These are phyloP conservation scores for Beroe ovata DNA, from an alignment of 37 sponge, comb jelly and placozoan species.

Conservation along the genomic window DNA sequence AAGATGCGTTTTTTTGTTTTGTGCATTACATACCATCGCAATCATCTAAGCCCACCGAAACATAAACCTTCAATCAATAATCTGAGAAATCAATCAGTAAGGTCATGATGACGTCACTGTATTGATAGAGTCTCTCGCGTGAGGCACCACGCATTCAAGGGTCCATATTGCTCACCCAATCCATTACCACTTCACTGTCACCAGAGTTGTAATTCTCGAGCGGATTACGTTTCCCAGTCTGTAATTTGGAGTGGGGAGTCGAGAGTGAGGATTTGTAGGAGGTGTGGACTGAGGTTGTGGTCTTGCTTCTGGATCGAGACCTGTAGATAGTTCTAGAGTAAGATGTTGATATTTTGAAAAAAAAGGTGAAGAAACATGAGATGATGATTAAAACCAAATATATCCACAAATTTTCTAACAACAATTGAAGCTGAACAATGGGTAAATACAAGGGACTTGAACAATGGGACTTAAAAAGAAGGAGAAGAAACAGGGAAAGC, in stretches of 20 bases:
- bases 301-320: conserved; percentile 15
- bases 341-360: neutral
- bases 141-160: neutral
- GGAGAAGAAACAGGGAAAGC: neutral
- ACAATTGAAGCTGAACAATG: neutral
- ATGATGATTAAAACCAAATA: too few species aligned
- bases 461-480: too few species aligned
- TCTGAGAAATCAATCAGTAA: neutral
- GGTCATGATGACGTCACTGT: neutral
- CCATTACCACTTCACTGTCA: conserved; percentile 49
- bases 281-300: conserved; percentile 17
- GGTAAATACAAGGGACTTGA: too few species aligned
- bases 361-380: neutral
- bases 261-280: neutral
- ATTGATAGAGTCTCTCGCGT: too few species aligned
- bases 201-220: conserved; percentile 2
- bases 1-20: neutral
- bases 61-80: neutral
- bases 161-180: conserved; percentile 63
- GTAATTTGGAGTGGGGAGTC: neutral
- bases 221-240: neutral
- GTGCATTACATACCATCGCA: too few species aligned
- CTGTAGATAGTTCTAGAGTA: neutral
- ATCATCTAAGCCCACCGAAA: too few species aligned
- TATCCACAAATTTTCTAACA: neutral